phyloP scores from a whole-genome alignment of 2,113 vertebrate species.

The Oryzias celebensis region DNA sequence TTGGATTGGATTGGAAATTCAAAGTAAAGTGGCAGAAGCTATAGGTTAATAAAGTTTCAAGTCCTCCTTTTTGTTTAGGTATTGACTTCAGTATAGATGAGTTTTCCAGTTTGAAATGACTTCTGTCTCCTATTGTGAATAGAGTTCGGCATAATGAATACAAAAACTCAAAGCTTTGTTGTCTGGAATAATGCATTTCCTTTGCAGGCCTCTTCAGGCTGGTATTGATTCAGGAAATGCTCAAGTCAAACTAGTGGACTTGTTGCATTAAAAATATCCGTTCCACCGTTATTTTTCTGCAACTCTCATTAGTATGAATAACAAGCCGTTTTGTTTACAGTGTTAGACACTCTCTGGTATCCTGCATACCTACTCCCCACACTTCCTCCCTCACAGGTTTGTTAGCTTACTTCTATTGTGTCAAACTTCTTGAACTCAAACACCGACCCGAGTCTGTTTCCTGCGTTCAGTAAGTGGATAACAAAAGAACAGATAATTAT shows the following conservation, averaged over 20 bases:
- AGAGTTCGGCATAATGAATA: neutral
- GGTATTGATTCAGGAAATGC: conserved; percentile 34
- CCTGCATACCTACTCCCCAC: conserved; percentile 47
- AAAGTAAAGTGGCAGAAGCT: no score
- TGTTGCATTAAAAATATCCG: conserved; percentile 44
- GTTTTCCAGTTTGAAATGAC: neutral
- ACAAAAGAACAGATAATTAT: conserved; percentile 53
- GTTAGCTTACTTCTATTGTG: conserved; percentile 65
- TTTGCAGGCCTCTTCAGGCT: neutral
- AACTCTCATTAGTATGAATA: conserved; percentile 55
- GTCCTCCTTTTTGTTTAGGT: no score
- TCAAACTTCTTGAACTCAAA: conserved; percentile 43
- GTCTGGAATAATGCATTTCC: neutral
- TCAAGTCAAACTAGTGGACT: conserved; percentile 19
- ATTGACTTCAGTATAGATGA: no score
- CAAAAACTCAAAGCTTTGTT: neutral
- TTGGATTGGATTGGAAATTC: no score
- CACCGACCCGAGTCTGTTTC: conserved; percentile 45
- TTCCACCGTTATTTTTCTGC: conserved; percentile 53
- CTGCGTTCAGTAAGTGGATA: conserved; percentile 40
- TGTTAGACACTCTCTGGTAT: conserved; percentile 46
- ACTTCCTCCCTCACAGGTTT: conserved; percentile 61
- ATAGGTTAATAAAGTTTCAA: no score
- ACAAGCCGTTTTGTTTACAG: conserved; percentile 50
- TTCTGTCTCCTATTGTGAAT: neutral